phyloP scores from a whole-genome alignment of 2,888 invertebrate genomes.

The Heteromurus nitidus region DNA sequence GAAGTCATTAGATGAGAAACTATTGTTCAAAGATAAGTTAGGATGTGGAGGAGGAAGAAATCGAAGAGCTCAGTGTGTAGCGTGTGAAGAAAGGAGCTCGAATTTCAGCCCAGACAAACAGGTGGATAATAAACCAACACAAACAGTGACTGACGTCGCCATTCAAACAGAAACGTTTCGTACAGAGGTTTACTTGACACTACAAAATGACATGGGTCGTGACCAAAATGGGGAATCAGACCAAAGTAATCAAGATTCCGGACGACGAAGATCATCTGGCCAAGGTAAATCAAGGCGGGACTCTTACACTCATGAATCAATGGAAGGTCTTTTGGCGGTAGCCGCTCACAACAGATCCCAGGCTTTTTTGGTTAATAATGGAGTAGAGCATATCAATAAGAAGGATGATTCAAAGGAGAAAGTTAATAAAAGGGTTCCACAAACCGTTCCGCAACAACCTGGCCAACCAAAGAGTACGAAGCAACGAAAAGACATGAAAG shows the following conservation, averaged over 20 bases:
- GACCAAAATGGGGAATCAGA: neutral
- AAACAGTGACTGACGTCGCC: too few relatives aligned
- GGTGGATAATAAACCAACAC: too few relatives aligned
- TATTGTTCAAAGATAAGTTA: neutral
- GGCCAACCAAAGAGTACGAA: neutral
- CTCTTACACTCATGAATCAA: neutral
- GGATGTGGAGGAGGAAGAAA: neutral
- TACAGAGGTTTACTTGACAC: neutral
- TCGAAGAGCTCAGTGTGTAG: too few relatives aligned
- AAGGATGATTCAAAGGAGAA: neutral
- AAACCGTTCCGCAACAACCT: neutral
- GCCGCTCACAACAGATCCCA: neutral
- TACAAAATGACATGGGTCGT: neutral
- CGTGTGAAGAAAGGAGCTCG: too few relatives aligned
- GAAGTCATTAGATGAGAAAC: conserved; percentile 1
- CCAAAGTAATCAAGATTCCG: neutral
- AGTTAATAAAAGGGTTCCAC: neutral
- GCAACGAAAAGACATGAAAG: neutral
- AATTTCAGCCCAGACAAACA: too few relatives aligned
- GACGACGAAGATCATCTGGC: neutral
- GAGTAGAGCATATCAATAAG: neutral
- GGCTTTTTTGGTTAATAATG: neutral
- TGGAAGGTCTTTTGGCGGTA: conserved; percentile 3
- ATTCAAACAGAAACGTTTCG: conserved; percentile 6
- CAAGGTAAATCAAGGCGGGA: neutral